A percentile compares a stretch with the other conserved stretches of the same genome.
These are phyloP conservation scores for Drosophila falleni DNA, from an alignment of 2,888 invertebrate genomes.

Conservation along the genomic window DNA sequence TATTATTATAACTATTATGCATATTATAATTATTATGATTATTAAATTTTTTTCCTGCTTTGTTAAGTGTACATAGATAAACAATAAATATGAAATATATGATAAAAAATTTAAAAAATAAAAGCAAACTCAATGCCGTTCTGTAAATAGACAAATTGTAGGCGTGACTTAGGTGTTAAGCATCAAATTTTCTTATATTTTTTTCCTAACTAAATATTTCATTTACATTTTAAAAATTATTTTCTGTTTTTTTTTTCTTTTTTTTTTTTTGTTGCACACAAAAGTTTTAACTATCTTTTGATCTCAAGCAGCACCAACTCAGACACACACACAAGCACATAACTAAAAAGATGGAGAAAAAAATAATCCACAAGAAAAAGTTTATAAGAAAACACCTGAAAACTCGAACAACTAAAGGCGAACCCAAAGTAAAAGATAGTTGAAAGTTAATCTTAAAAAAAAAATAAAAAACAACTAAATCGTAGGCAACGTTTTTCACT, in stretches of 20 bases:
- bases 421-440: constrained; percentile 78
- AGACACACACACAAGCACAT: constrained; percentile 42
- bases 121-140: constrained; percentile 41
- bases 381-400: constrained; percentile 23
- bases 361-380: not conserved
- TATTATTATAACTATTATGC: constrained; percentile 15
- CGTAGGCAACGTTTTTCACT: constrained; percentile 20
- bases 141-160: constrained; percentile 64
- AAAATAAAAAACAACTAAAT: constrained; percentile 13
- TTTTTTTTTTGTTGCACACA: constrained; percentile 43
- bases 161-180: constrained; percentile 35
- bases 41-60: constrained; percentile 47
- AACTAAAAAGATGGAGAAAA: constrained; percentile 11
- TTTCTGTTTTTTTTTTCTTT: constrained; percentile 21
- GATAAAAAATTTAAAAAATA: constrained; percentile 2
- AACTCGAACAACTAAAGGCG: constrained; percentile 43
- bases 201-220: constrained; percentile 33
- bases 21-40: constrained; percentile 42
- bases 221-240: not conserved
- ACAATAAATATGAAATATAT: constrained; percentile 46
- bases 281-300: constrained; percentile 82
- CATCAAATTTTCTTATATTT: constrained; percentile 43
- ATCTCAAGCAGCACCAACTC: constrained; percentile 72
- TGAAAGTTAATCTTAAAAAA: constrained; percentile 42
- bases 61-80: constrained; percentile 66